A percentile compares a stretch with the other conserved stretches of the same genome.
Conservation (phyloP, 2,888 invertebrate genomes). For the Troglohyphantes excavatus region DNA sequence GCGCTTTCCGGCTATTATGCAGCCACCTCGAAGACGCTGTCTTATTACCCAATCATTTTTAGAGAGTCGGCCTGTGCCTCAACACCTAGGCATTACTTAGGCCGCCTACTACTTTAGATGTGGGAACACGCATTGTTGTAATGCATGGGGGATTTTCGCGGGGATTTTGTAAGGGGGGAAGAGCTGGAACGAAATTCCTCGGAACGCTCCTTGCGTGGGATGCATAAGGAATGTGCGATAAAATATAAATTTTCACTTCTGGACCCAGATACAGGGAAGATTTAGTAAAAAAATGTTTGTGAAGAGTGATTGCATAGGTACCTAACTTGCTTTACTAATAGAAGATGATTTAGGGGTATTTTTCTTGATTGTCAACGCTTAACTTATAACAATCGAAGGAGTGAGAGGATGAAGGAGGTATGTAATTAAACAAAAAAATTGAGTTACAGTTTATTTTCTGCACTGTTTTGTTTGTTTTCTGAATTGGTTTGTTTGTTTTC, state of each 20-base stretch:
- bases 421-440: too few relatives aligned
- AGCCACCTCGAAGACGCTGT: slow-evolving; percentile 31
- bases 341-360: background rate
- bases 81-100: background rate
- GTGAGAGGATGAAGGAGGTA: too few relatives aligned
- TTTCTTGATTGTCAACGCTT: too few relatives aligned
- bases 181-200: slow-evolving; percentile 33
- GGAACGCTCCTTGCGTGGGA: slow-evolving; percentile 28
- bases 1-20: slow-evolving; percentile 57
- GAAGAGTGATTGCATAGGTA: background rate
- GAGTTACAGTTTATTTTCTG: too few relatives aligned
- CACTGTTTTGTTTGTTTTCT: too few relatives aligned
- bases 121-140: slow-evolving; percentile 53
- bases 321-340: background rate
- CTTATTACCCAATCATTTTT: slow-evolving; percentile 66
- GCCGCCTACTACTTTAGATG: slow-evolving; percentile 40
- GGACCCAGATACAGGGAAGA: background rate
- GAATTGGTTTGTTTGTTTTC: too few relatives aligned
- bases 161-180: slow-evolving; percentile 33
- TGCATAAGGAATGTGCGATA: slow-evolving; percentile 37
- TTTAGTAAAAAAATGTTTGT: background rate
- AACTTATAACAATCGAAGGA: too few relatives aligned
- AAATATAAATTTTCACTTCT: slow-evolving; percentile 45
- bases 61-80: slow-evolving; percentile 32
- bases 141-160: slow-evolving; percentile 50